These are phyloP conservation scores for Meloidogyne exigua DNA, from an alignment of 1,140 invertebrate genomes.

Conservation along the genomic window DNA sequence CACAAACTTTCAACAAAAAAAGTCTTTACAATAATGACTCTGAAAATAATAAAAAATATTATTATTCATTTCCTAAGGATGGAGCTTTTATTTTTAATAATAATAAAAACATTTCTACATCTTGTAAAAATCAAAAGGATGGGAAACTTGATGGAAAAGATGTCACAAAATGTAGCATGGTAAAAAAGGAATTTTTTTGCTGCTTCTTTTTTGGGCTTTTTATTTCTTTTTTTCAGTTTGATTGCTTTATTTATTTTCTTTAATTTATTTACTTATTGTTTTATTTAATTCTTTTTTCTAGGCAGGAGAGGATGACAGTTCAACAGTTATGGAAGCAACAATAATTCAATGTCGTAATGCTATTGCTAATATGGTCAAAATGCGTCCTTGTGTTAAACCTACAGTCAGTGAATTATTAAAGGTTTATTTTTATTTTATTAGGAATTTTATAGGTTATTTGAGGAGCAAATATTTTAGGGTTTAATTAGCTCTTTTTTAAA, in stretches of 20 bases:
- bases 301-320: slow-evolving; percentile 62
- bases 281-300: slow-evolving; percentile 27
- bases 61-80: neutral
- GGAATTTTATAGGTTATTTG: too few relatives aligned
- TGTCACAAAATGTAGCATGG: neutral
- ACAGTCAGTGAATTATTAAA: slow-evolving; percentile 55
- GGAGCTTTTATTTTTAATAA: neutral
- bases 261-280: neutral
- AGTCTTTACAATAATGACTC: neutral
- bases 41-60: neutral
- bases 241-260: slow-evolving; percentile 15
- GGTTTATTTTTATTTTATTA: slow-evolving; percentile 30
- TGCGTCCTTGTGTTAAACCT: slow-evolving; percentile 50
- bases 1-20: slow-evolving; percentile 1
- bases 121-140: neutral
- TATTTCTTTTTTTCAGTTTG: slow-evolving; percentile 23
- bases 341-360: slow-evolving; percentile 52
- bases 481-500: too few relatives aligned
- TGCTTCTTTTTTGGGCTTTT: slow-evolving; percentile 15
- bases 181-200: neutral
- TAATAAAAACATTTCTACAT: neutral
- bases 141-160: neutral
- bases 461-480: too few relatives aligned
- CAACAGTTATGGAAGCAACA: slow-evolving; percentile 63
- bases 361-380: slow-evolving; percentile 53